A percentile compares a stretch with the other conserved stretches of the same genome.
Evolutionary conservation across 1,140 invertebrate species (phyloP).

Genomic region (Drosophila melanogaster): Release_6_plus_ISO1_MT NT_037436.4:2984001-2984500

Average conservation of each 20-base stretch:
- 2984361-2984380: slow-evolving; percentile 79
- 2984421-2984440: slow-evolving; percentile 5
- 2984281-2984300: slow-evolving; percentile 61
- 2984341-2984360: slow-evolving; percentile 43
- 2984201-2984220: slow-evolving; percentile 49
- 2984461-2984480: slow-evolving; percentile 73
- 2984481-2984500: slow-evolving; percentile 63
- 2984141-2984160: slow-evolving; percentile 54
- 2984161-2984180: slow-evolving; percentile 78
- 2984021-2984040: slow-evolving; percentile 9
- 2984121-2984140: slow-evolving; percentile 10
- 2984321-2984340: slow-evolving; percentile 63
- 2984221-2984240: slow-evolving; percentile 77
- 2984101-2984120: slow-evolving; percentile 46
- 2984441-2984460: slow-evolving; percentile 28
- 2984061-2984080: slow-evolving; percentile 16
- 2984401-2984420: slow-evolving; percentile 2
- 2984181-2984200: slow-evolving; percentile 77
- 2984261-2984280: slow-evolving; percentile 56
- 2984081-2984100: slow-evolving; percentile 33
- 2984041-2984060: slow-evolving; percentile 37
- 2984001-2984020: slow-evolving; percentile 49
- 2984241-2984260: slow-evolving; percentile 45
- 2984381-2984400: slow-evolving; percentile 19
- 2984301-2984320: slow-evolving; percentile 27